These are phyloP conservation scores for Gnathonemus longibarbis DNA, from an alignment of 2,113 vertebrate species.

Conservation along the genomic window DNA sequence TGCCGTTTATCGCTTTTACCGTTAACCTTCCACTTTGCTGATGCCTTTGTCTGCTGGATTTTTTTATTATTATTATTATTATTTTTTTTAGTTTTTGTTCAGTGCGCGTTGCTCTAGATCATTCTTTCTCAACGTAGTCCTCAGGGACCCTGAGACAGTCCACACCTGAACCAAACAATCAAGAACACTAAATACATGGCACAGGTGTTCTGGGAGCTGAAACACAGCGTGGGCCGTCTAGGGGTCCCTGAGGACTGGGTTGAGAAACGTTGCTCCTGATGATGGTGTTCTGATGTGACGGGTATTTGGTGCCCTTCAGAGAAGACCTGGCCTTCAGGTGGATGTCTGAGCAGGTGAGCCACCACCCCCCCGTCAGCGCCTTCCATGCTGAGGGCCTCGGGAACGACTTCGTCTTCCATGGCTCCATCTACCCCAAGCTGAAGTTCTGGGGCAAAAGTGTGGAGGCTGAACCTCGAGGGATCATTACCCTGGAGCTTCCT, in stretches of 20 bases:
- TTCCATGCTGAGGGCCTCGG: slow-evolving; percentile 90
- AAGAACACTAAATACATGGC: neutral
- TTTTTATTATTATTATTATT: neutral
- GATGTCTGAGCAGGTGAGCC: slow-evolving; percentile 94
- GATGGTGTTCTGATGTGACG: neutral
- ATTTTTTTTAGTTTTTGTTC: neutral
- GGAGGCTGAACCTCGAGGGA: slow-evolving; percentile 91
- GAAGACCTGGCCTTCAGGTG: slow-evolving; percentile 94
- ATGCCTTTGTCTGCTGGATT: neutral
- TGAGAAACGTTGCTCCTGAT: neutral
- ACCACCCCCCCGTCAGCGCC: slow-evolving; percentile 94
- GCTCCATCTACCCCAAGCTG: slow-evolving; percentile 94
- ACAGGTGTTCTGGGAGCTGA: neutral
- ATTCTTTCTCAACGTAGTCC: neutral
- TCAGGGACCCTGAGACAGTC: neutral
- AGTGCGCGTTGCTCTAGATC: neutral
- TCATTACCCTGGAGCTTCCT: slow-evolving; percentile 91
- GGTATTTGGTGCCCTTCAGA: slow-evolving; percentile 48
- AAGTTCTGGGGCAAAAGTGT: slow-evolving; percentile 99
- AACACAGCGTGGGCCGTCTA: neutral
- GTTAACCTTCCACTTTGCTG: neutral
- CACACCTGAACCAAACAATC: neutral
- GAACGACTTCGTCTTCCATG: slow-evolving; percentile 90
- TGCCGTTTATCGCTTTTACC: too few species aligned
- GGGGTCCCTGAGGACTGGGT: neutral